phyloP scores from a whole-genome alignment of 2,113 vertebrate species.

The Felis catus region DNA sequence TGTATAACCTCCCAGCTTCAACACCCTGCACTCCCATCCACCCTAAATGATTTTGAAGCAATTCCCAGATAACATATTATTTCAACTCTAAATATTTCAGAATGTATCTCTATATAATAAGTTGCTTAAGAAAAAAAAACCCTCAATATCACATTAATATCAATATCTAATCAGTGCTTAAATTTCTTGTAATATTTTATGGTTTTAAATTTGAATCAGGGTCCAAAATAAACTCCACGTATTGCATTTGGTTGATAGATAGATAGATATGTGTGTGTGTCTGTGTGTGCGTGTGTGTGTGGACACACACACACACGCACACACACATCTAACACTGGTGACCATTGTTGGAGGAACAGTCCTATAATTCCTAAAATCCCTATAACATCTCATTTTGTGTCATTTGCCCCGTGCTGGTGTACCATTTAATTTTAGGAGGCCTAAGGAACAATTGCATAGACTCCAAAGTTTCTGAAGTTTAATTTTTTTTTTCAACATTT shows the following conservation, averaged over 20 bases:
- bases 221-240: neutral
- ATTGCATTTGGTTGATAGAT: neutral
- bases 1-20: neutral
- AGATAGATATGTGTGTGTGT: neutral
- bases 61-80: neutral
- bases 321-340: neutral
- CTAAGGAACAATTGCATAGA: neutral
- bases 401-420: neutral
- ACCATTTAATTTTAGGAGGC: neutral
- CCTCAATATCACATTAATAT: neutral
- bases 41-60: neutral
- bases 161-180: neutral
- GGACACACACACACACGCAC: too few species aligned
- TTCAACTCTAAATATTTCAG: neutral
- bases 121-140: neutral
- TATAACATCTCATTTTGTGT: neutral
- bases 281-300: fast-evolving
- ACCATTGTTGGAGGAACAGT: neutral
- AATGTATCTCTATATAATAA: neutral
- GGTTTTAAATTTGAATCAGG: neutral
- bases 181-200: neutral
- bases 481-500: neutral
- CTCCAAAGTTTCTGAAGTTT: neutral
- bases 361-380: neutral
- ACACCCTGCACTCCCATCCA: neutral